Percentiles rank a stretch among this genome's conserved stretches.
Conservation (phyloP, 2,888 invertebrate genomes). For the Drosophila sordidula region DNA sequence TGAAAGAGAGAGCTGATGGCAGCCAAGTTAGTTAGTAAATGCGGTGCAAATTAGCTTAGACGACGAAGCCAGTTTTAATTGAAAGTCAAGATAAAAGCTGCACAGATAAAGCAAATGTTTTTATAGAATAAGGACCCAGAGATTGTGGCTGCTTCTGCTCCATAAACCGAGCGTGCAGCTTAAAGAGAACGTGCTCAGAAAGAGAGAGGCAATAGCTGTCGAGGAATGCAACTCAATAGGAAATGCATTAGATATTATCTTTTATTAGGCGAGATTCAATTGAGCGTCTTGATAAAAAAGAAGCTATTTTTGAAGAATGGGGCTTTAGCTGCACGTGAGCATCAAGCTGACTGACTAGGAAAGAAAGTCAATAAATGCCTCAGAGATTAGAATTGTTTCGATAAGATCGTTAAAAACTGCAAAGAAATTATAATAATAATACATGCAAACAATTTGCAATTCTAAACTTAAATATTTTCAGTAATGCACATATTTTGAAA, state of each 20-base stretch:
- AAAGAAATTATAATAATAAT: too few species aligned
- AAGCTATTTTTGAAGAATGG: not conserved
- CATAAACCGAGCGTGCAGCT: too few species aligned
- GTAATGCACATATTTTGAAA: too few species aligned
- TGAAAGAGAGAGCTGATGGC: not conserved
- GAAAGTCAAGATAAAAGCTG: not conserved
- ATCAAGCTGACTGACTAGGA: not conserved
- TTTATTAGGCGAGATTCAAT: not conserved
- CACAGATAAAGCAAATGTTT: not conserved
- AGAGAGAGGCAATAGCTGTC: not conserved
- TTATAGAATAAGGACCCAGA: not conserved
- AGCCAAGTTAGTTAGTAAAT: not conserved
- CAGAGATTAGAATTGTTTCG: too few species aligned
- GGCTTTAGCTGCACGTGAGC: not conserved
- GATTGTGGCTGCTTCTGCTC: not conserved
- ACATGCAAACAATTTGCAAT: too few species aligned
- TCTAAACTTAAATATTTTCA: too few species aligned
- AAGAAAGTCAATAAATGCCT: too few species aligned
- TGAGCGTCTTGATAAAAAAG: not conserved
- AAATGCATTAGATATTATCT: not conserved
- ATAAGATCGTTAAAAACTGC: too few species aligned
- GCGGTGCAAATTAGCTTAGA: not conserved
- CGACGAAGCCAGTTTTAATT: slow-evolving; percentile 1
- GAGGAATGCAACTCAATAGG: not conserved
- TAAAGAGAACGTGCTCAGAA: not conserved